Percentiles rank a stretch among this genome's conserved stretches.
These are phyloP conservation scores for Syncerus caffer DNA, from an alignment of 2,797 vertebrate species.

Conservation along the genomic window DNA sequence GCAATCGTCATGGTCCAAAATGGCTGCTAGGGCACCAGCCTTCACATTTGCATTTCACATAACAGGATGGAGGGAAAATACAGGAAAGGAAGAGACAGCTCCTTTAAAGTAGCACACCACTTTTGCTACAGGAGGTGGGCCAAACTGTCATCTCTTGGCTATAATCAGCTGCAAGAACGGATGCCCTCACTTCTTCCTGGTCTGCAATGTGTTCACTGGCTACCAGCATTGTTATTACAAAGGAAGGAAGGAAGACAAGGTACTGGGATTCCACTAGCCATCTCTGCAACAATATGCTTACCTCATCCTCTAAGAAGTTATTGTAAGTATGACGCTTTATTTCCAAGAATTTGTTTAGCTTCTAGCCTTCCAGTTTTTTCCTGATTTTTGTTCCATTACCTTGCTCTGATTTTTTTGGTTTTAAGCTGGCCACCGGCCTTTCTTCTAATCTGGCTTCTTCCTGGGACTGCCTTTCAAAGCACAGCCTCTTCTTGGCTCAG, in stretches of 20 bases:
- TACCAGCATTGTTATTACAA: background rate
- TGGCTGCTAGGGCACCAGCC: background rate
- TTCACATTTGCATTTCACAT: background rate
- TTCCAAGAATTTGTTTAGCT: background rate
- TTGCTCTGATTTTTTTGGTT: background rate
- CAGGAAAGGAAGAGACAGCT: background rate
- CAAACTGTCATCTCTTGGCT: background rate
- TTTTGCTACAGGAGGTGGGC: background rate
- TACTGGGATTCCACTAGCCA: background rate
- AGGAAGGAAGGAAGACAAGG: background rate
- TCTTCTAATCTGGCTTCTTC: constrained; percentile 19
- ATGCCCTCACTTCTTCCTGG: background rate
- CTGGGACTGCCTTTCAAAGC: background rate
- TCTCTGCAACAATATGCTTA: background rate
- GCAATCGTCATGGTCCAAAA: background rate
- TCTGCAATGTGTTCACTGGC: background rate
- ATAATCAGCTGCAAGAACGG: background rate
- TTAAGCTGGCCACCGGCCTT: background rate
- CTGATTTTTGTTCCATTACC: background rate
- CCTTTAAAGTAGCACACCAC: background rate
- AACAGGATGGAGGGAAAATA: background rate
- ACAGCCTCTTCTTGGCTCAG: background rate
- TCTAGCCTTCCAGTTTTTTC: background rate
- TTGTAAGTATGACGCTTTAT: background rate
- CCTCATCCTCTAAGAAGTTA: background rate